A percentile compares a stretch with the other conserved stretches of the same genome.
These are phyloP conservation scores for Euborellia annulipes DNA, from an alignment of 1,140 invertebrate genomes.

Conservation along the genomic window DNA sequence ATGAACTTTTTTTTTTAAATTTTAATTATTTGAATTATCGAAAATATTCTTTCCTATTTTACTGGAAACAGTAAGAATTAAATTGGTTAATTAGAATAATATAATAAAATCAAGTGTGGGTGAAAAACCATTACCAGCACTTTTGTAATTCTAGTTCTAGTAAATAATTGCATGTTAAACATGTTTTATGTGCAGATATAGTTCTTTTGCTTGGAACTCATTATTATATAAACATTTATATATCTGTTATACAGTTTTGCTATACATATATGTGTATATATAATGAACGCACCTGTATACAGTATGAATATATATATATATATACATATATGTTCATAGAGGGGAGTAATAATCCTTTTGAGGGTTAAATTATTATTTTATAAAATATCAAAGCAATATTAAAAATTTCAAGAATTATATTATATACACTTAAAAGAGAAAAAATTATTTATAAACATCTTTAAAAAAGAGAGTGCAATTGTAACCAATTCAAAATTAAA, in stretches of 20 bases:
- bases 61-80: conserved; percentile 4
- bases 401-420: too few relatives aligned
- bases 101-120: conserved; percentile 2
- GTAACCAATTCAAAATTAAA: too few relatives aligned
- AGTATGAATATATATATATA: background rate
- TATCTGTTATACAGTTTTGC: conserved; percentile 13
- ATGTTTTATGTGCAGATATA: conserved; percentile 18
- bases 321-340: too few relatives aligned
- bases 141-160: conserved; percentile 6
- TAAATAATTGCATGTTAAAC: conserved; percentile 20
- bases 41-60: conserved; percentile 2
- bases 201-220: conserved; percentile 21
- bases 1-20: conserved; percentile 1
- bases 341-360: too few relatives aligned
- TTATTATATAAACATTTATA: conserved; percentile 7
- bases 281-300: conserved; percentile 3
- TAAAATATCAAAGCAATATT: too few relatives aligned
- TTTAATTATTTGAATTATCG: background rate
- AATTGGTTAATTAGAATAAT: conserved; percentile 3
- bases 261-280: conserved; percentile 11
- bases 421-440: too few relatives aligned
- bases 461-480: too few relatives aligned
- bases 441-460: too few relatives aligned
- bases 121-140: conserved; percentile 6
- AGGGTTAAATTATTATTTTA: too few relatives aligned